These are phyloP conservation scores for Diarsia rubi DNA, from an alignment of 2,888 invertebrate genomes.

Conservation along the genomic window DNA sequence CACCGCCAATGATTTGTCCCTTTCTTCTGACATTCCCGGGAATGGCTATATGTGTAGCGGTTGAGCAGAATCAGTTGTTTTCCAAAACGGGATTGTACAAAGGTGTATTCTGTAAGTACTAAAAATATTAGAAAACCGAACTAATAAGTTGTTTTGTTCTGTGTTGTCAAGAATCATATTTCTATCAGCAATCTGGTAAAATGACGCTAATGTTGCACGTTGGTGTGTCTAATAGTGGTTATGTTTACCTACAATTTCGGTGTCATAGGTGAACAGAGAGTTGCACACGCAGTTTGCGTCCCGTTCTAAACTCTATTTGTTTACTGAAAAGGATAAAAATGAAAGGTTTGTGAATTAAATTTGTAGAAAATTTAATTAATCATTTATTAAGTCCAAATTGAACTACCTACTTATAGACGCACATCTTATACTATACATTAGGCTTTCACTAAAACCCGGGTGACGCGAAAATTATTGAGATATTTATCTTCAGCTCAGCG, in stretches of 20 bases:
- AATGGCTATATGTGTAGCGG: neutral
- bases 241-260: neutral
- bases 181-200: too few species aligned
- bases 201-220: too few species aligned
- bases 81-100: neutral
- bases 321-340: constrained; percentile 18
- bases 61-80: neutral
- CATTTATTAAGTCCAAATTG: neutral
- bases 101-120: neutral
- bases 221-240: neutral
- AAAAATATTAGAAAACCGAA: neutral
- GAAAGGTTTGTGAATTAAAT: neutral
- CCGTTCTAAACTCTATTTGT: constrained; percentile 22
- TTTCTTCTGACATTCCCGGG: neutral
- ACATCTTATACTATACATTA: neutral
- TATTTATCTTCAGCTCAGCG: neutral
- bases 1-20: too few species aligned
- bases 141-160: too few species aligned
- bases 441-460: neutral
- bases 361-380: neutral
- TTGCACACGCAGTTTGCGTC: neutral
- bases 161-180: too few species aligned
- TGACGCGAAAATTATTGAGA: neutral
- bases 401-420: neutral
- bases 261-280: neutral